Conservation (phyloP, 2,797 vertebrate genomes). For the Sardinella longiceps region DNA sequence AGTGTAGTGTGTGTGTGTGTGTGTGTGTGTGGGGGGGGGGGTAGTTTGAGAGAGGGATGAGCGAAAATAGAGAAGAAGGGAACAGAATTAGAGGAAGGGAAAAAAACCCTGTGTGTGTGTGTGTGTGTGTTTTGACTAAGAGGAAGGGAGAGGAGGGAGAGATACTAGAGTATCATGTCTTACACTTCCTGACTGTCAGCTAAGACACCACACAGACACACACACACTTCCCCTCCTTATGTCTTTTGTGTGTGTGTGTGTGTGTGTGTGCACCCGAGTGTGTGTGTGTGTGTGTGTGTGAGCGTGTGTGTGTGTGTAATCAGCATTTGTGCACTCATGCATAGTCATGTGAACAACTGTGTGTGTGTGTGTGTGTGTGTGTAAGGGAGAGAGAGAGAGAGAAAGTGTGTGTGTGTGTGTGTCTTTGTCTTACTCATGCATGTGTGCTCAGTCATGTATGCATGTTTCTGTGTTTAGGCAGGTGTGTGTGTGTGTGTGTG, state of each 20-base stretch:
- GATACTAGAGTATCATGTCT: background rate
- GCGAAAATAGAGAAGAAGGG: background rate
- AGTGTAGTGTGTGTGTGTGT: background rate
- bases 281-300: background rate
- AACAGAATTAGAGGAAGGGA: background rate
- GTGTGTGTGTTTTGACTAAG: background rate
- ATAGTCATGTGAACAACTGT: background rate
- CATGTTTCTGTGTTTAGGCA: background rate
- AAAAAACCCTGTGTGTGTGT: background rate
- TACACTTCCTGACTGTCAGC: background rate
- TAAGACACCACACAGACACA: too few relatives aligned
- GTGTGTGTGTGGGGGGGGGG: background rate
- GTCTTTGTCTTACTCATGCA: background rate
- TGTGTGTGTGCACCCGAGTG: background rate
- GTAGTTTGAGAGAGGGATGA: background rate
- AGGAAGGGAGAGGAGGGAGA: background rate
- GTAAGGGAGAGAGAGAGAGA: too few relatives aligned
- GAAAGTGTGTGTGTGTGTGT: too few relatives aligned
- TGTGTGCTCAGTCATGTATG: background rate
- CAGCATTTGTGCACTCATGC: background rate
- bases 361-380: too few relatives aligned
- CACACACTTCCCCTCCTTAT: too few relatives aligned
- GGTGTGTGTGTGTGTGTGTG: constrained; percentile 2
- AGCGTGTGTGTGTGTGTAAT: background rate
- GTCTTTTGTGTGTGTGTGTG: background rate